These are phyloP conservation scores for Cinclus mexicanus DNA, from an alignment of 2,113 vertebrate species.

Conservation along the genomic window DNA sequence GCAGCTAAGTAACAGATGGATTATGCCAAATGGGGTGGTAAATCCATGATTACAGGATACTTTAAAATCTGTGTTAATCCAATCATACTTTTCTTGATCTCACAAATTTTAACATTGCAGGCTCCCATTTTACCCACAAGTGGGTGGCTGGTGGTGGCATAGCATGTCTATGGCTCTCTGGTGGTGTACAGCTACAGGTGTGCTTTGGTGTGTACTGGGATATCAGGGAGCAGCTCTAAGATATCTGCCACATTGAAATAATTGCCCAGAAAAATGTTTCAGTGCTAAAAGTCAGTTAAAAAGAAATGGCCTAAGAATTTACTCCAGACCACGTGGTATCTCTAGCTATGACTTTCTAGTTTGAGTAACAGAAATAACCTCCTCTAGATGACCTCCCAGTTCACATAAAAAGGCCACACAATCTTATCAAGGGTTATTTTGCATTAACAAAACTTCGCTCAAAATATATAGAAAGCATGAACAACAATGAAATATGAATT, in stretches of 20 bases:
- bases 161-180: too few relatives aligned
- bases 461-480: not conserved
- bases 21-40: not conserved
- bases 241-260: not conserved
- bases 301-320: not conserved
- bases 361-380: not conserved
- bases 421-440: not conserved
- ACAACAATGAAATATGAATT: not conserved
- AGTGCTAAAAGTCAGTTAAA: not conserved
- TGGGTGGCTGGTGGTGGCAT: fast-evolving
- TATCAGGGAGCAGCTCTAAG: not conserved
- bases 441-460: not conserved
- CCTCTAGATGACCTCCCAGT: not conserved
- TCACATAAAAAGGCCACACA: not conserved
- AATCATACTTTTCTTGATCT: not conserved
- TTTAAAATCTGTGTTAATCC: not conserved
- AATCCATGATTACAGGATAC: not conserved
- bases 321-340: not conserved
- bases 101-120: not conserved
- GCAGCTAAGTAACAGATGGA: not conserved
- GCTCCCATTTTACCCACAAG: not conserved
- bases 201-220: not conserved
- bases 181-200: not conserved
- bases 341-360: not conserved
- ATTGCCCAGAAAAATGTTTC: not conserved